phyloP scores from a whole-genome alignment of 2,888 invertebrate genomes.

The Minunthozetes semirufus region DNA sequence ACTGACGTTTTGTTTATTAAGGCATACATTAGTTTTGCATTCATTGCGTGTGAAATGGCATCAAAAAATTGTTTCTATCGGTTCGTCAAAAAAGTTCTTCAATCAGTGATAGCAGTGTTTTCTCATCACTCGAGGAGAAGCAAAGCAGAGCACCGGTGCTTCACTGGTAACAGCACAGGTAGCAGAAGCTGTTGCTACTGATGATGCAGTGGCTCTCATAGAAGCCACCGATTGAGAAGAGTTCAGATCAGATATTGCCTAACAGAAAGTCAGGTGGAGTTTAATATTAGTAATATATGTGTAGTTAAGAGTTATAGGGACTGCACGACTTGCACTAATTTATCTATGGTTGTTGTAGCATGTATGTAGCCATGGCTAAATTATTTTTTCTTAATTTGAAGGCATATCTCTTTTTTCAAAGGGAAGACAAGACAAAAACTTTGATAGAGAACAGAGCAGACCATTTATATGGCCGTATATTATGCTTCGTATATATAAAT shows the following conservation, averaged over 20 bases:
- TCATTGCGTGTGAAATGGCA: conserved; percentile 20
- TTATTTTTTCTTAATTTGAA: not conserved
- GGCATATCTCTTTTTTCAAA: not conserved
- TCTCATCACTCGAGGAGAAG: not conserved
- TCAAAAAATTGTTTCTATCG: conserved; percentile 4
- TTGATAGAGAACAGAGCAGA: not conserved
- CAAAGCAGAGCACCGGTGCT: not conserved
- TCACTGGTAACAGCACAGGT: not conserved
- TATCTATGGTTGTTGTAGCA: not conserved
- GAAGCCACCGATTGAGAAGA: not conserved
- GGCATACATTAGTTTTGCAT: conserved; percentile 5
- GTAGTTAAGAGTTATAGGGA: conserved; percentile 24
- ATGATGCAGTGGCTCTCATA: not conserved
- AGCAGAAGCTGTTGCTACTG: not conserved
- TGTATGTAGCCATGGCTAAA: not conserved
- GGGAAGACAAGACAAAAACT: not conserved
- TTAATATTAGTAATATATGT: conserved; percentile 19
- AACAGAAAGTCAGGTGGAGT: conserved; percentile 27
- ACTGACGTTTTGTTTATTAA: not conserved
- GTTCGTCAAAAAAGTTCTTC: conserved; percentile 4
- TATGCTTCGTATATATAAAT: not conserved
- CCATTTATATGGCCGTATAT: conserved; percentile 21
- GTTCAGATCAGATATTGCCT: conserved; percentile 17
- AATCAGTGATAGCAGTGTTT: conserved; percentile 2
- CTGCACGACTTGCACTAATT: conserved; percentile 12